Evolutionary conservation across 2,888 invertebrate genomes (phyloP), one percentile per base, ranked within the genome.

Genomic region (Andrena hattorfiana): DNA sequence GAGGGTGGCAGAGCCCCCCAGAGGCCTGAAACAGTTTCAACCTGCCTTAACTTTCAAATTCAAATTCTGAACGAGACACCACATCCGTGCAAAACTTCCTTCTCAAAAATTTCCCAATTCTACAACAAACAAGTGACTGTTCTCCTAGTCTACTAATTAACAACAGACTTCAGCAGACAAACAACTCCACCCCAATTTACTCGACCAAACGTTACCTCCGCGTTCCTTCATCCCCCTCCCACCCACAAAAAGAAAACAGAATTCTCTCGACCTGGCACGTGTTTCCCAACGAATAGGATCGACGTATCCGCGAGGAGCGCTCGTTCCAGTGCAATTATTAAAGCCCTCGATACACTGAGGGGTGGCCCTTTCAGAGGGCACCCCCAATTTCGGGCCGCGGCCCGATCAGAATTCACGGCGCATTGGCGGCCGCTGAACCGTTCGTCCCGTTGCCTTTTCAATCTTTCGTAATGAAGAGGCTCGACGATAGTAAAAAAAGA

Each of bases 381-480:
- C 59, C 69, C 48, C 66, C 63, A 60, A 49, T 77, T 74, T 62
- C 71, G 77, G 23, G 32, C 2, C 35, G 78, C 28, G 13, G 68
- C 62, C 7, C 81, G 78, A 81, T 83, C 83, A 70, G 71, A 83
- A 80, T 83, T 72, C 76, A 77, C 84, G 77, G 72, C 49, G 73
- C 77, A 81, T 84, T 85, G 85, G 76, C 64, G 60, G 68, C 70
- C 80, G 80, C 30, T 81, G 72, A 86, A 88, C 76, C 82, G 84
- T 86, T 82, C 82, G 69, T 54, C 72, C 71, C 74, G 74, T 56
- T 74, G 81, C 84, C 78, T 74, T 84, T 87, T 84, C 86, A 87
- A 84, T 75, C 87, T 76, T 76, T 77, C 78, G 70, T 88, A 88
- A 87, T 85, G 86, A 87, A 87, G 86, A 88, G 82, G 60, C 76